Conservation (phyloP, 2,797 vertebrate species). For the Acridotheres tristis region DNA sequence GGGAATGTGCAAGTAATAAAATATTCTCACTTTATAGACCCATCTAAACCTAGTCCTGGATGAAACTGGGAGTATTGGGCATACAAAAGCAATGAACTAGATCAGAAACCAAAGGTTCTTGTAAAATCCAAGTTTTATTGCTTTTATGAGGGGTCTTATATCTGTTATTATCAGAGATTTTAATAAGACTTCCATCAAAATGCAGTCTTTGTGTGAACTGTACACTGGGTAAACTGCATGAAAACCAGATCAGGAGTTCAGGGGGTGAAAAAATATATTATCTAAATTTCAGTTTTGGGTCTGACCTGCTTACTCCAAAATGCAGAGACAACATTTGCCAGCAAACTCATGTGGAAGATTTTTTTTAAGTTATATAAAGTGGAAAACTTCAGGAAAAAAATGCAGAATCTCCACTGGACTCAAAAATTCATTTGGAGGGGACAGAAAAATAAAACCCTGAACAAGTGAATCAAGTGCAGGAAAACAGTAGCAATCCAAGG, state of each 20-base stretch:
- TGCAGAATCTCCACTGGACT: not conserved
- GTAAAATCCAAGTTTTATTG: not conserved
- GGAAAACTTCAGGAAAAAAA: not conserved
- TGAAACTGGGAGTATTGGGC: not conserved
- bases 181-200: not conserved
- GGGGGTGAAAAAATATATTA: not conserved
- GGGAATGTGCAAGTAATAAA: not conserved
- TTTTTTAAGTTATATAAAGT: not conserved
- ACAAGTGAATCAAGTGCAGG: not conserved
- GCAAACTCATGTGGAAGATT: not conserved
- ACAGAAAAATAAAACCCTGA: not conserved
- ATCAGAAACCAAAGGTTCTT: not conserved
- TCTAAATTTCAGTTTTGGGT: not conserved
- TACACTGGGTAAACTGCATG: not conserved
- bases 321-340: not conserved
- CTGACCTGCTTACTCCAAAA: not conserved
- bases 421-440: not conserved
- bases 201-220: not conserved
- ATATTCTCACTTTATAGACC: not conserved
- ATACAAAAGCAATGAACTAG: not conserved
- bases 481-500: not conserved
- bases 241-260: not conserved
- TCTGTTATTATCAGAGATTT: not conserved
- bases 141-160: not conserved
- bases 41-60: not conserved